A percentile compares a stretch with the other conserved stretches of the same genome.
Evolutionary conservation across 2,113 vertebrate species (phyloP).

Genomic region (Pseudolaguvia tuberculata): DNA sequence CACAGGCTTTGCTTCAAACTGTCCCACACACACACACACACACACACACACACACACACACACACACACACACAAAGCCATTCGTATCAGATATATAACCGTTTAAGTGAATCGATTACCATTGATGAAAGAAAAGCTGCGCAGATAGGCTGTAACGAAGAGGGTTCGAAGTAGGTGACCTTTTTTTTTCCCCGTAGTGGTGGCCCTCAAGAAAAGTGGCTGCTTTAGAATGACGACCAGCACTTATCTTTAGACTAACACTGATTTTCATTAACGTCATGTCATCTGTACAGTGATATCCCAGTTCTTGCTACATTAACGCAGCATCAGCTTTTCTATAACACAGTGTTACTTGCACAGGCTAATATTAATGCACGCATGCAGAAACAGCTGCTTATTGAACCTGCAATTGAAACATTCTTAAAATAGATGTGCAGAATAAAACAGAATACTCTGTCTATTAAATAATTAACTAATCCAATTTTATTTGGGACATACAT

Average conservation of each 20-base stretch:
- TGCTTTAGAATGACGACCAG: not conserved
- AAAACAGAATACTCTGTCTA: too few relatives aligned
- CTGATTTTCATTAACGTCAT: not conserved
- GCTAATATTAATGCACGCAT: not conserved
- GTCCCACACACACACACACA: not conserved
- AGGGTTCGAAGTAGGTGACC: not conserved
- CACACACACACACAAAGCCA: not conserved
- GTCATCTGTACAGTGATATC: not conserved
- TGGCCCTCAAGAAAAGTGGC: not conserved
- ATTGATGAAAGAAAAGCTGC: not conserved
- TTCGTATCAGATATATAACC: not conserved
- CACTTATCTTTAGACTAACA: not conserved
- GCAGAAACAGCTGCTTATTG: too few relatives aligned
- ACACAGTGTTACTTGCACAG: not conserved
- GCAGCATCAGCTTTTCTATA: not conserved
- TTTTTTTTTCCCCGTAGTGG: not conserved
- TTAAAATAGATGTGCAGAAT: too few relatives aligned
- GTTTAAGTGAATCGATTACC: conserved; percentile 21
- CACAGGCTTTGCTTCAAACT: conserved; percentile 8
- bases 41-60: not conserved
- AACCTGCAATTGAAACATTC: too few relatives aligned
- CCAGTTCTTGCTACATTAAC: not conserved
- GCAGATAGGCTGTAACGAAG: not conserved
- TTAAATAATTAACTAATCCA: too few relatives aligned
- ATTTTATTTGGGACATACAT: too few relatives aligned